Evolutionary conservation across 2,888 invertebrate species (phyloP).

Genomic region (Apotomis capreana): DNA sequence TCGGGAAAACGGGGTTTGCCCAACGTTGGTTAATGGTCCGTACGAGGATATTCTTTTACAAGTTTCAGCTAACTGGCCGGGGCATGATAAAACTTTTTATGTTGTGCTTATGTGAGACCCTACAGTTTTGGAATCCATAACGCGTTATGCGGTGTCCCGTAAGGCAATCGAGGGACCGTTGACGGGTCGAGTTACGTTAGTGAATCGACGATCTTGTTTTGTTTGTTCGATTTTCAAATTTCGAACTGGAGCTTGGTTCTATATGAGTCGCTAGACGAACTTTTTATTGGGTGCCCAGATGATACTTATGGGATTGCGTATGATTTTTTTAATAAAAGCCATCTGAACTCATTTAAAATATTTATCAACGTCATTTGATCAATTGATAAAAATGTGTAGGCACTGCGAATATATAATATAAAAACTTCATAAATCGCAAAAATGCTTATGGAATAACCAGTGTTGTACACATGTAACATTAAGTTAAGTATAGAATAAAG

Average conservation of each 20-base stretch:
- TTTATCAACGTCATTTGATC: no score
- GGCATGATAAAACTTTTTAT: conserved; percentile 80
- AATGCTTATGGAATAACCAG: no score
- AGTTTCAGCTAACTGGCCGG: conserved; percentile 66
- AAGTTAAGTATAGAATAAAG: no score
- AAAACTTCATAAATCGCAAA: no score
- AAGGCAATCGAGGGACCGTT: conserved; percentile 42
- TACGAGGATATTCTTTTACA: conserved; percentile 70
- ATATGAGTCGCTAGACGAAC: background rate
- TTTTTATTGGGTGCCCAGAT: no score
- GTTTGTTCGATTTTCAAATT: conserved; percentile 19
- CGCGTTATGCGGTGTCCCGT: conserved; percentile 53
- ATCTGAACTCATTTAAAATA: no score
- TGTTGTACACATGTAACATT: no score
- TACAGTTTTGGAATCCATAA: conserved; percentile 69
- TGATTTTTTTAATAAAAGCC: no score
- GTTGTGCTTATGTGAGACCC: conserved; percentile 71
- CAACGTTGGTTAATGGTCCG: conserved; percentile 65
- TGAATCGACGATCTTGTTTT: conserved; percentile 24
- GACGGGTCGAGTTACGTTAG: conserved; percentile 29
- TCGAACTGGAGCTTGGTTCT: background rate
- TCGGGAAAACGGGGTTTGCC: conserved; percentile 35
- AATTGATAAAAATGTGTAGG: no score
- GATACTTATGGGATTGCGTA: no score
- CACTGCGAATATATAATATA: no score